Conservation (phyloP, 2,797 vertebrate species). For the Atherinosoma microstoma region DNA sequence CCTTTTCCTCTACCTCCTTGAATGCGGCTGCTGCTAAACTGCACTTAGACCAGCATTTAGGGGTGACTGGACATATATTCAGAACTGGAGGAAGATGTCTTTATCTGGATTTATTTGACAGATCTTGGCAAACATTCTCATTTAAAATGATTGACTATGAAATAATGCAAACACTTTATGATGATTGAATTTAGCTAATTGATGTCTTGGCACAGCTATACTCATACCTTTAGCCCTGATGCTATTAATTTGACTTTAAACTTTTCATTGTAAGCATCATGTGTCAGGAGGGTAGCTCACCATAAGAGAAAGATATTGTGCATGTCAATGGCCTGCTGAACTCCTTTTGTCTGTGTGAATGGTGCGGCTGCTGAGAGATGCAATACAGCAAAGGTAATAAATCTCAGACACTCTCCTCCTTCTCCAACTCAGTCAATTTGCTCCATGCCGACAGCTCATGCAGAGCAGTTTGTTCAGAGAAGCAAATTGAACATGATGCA, state of each 20-base stretch:
- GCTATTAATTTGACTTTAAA: slow-evolving; percentile 43
- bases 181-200: slow-evolving; percentile 62
- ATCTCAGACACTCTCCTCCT: slow-evolving; percentile 50
- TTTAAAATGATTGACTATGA: slow-evolving; percentile 50
- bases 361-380: slow-evolving; percentile 49
- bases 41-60: slow-evolving; percentile 52
- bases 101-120: slow-evolving; percentile 31
- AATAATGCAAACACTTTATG: slow-evolving; percentile 55
- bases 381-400: slow-evolving; percentile 60
- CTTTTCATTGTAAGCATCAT: slow-evolving; percentile 14
- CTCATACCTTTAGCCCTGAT: background rate
- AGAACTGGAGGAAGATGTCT: slow-evolving; percentile 36
- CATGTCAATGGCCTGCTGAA: slow-evolving; percentile 41
- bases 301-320: background rate
- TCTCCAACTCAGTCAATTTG: slow-evolving; percentile 37
- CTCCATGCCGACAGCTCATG: slow-evolving; percentile 39
- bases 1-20: slow-evolving; percentile 1
- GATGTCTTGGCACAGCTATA: slow-evolving; percentile 52
- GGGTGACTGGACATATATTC: slow-evolving; percentile 60
- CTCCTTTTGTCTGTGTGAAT: slow-evolving; percentile 27
- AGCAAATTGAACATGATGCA: slow-evolving; percentile 23
- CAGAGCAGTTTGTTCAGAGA: slow-evolving; percentile 45
- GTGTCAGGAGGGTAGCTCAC: slow-evolving; percentile 17
- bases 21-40: slow-evolving; percentile 52
- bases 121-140: slow-evolving; percentile 36